These are phyloP conservation scores for Adelosebastes latens DNA, from an alignment of 2,797 vertebrate genomes.

Conservation along the genomic window DNA sequence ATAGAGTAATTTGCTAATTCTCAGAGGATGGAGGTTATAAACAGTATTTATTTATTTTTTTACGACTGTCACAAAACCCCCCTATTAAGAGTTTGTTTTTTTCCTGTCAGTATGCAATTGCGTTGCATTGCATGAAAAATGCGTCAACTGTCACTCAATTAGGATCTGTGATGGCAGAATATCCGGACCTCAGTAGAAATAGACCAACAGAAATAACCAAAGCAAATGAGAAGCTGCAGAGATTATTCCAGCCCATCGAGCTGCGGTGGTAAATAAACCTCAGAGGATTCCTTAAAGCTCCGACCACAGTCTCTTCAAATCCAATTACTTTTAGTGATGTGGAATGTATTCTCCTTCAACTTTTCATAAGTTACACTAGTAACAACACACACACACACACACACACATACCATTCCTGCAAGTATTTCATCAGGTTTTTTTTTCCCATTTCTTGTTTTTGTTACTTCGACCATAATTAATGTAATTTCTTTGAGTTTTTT, in stretches of 20 bases:
- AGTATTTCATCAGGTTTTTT: neutral
- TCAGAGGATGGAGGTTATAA: conserved; percentile 19
- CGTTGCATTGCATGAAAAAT: neutral
- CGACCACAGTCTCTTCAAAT: conserved; percentile 4
- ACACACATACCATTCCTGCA: neutral
- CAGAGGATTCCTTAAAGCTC: neutral
- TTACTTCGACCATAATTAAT: neutral
- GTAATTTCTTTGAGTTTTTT: neutral
- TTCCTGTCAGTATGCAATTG: neutral
- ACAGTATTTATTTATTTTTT: neutral
- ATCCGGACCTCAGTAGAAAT: conserved; percentile 2
- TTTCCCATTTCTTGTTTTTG: neutral
- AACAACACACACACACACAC: neutral
- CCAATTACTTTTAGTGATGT: conserved; percentile 10
- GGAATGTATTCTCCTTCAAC: neutral
- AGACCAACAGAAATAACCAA: conserved; percentile 20
- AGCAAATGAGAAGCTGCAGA: conserved; percentile 26
- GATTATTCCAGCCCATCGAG: conserved; percentile 43
- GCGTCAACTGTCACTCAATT: conserved; percentile 46
- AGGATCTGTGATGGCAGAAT: conserved; percentile 18
- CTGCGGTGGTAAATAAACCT: conserved; percentile 7
- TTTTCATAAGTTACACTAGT: neutral
- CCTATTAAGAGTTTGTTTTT: neutral
- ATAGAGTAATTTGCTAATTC: conserved; percentile 23
- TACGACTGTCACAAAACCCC: neutral